A percentile compares a stretch with the other conserved stretches of the same genome.
phyloP scores from a whole-genome alignment of 2,113 vertebrate genomes.

The Leptobrachium ailaonicum region DNA sequence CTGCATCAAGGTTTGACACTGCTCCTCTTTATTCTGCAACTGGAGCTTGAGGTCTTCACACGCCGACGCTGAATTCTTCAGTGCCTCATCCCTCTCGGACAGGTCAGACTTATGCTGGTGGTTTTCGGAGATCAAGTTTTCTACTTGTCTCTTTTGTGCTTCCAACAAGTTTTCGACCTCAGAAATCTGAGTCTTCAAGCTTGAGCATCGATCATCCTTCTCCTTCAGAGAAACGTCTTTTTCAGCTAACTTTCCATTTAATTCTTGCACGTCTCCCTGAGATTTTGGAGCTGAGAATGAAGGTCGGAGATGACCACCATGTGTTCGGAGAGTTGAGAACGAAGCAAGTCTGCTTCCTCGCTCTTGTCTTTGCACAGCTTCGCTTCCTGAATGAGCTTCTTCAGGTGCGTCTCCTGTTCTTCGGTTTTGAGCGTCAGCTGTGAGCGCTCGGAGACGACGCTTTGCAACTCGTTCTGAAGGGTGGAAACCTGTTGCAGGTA shows the following conservation, averaged over 20 bases:
- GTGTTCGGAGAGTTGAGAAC: slow-evolving; percentile 68
- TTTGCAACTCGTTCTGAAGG: slow-evolving; percentile 64
- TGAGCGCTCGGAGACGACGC: slow-evolving; percentile 47
- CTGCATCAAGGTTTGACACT: slow-evolving; percentile 68
- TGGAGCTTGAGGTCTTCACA: slow-evolving; percentile 61
- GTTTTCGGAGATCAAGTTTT: slow-evolving; percentile 64
- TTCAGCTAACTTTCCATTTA: slow-evolving; percentile 59
- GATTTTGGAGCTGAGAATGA: slow-evolving; percentile 60
- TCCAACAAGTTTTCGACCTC: slow-evolving; percentile 61
- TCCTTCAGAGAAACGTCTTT: slow-evolving; percentile 68
- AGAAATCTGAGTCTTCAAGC: slow-evolving; percentile 61
- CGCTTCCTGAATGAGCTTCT: slow-evolving; percentile 64
- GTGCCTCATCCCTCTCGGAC: slow-evolving; percentile 66
- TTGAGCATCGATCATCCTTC: slow-evolving; percentile 60
- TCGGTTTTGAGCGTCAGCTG: slow-evolving; percentile 55
- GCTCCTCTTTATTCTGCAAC: slow-evolving; percentile 66
- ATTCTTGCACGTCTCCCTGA: slow-evolving; percentile 55
- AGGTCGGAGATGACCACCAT: slow-evolving; percentile 69
- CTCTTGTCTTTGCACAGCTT: slow-evolving; percentile 64
- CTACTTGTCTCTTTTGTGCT: slow-evolving; percentile 60
- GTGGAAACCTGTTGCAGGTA: slow-evolving; percentile 63
- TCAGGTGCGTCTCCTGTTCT: slow-evolving; percentile 62
- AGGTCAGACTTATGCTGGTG: slow-evolving; percentile 59
- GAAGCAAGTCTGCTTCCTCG: slow-evolving; percentile 65
- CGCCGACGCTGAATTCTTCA: slow-evolving; percentile 52